Evolutionary conservation across 2,797 vertebrate species (phyloP).

Genomic region (Pseudochirops corinnae): DNA sequence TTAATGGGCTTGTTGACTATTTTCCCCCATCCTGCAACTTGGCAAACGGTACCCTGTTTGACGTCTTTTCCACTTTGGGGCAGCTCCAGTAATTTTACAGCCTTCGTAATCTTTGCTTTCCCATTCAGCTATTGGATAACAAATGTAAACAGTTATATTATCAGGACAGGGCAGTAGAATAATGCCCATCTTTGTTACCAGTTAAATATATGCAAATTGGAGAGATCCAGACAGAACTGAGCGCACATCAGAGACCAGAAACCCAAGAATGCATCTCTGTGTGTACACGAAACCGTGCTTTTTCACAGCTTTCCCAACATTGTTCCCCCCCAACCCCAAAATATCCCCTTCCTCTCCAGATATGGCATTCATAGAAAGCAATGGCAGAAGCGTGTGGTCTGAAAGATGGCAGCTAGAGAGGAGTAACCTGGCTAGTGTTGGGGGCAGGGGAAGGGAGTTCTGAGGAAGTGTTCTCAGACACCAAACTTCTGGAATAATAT

Average conservation of each 20-base stretch:
- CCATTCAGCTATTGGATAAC: constrained; percentile 72
- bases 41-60: constrained; percentile 72
- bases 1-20: rapidly evolving
- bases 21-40: constrained; percentile 82
- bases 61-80: constrained; percentile 65
- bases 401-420: neutral
- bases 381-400: neutral
- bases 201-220: neutral
- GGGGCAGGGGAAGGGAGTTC: neutral
- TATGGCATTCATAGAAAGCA: neutral
- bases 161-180: constrained; percentile 19
- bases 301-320: neutral
- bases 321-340: neutral
- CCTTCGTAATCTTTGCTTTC: constrained; percentile 68
- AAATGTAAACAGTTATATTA: constrained; percentile 21
- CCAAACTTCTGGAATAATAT: neutral
- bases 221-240: neutral
- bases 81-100: constrained; percentile 70
- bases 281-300: neutral
- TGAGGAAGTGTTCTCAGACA: neutral
- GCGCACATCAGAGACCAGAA: neutral
- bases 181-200: neutral
- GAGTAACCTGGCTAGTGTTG: neutral
- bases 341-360: neutral
- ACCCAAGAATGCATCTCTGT: neutral